phyloP scores from a whole-genome alignment of 2,113 vertebrate genomes.

The Ophthalmolycus amberensis region DNA sequence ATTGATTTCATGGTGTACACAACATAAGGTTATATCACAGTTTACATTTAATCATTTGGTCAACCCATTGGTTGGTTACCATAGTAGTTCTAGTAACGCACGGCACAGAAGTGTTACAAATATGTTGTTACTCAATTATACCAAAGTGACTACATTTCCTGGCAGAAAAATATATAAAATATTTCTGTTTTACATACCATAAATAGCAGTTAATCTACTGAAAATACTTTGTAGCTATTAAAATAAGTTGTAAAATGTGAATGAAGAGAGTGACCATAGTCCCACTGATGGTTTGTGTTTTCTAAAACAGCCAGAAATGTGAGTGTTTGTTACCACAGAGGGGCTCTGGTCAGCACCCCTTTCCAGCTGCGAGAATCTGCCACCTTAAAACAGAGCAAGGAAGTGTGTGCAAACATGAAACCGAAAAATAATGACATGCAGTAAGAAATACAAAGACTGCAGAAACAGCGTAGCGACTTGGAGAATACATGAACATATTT shows the following conservation, averaged over 20 bases:
- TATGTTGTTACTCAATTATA: neutral
- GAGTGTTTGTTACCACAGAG: constrained; percentile 76
- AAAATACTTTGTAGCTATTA: neutral
- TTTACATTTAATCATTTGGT: neutral
- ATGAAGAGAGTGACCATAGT: neutral
- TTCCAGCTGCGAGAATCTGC: constrained; percentile 80
- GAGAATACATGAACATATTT: neutral
- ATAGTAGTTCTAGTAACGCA: neutral
- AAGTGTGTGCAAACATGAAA: neutral
- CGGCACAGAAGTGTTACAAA: neutral
- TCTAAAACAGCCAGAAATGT: neutral
- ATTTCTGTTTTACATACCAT: too few relatives aligned
- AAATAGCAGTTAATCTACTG: neutral
- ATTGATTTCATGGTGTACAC: constrained; percentile 4
- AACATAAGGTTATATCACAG: neutral
- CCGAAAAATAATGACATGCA: neutral
- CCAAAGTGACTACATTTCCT: neutral
- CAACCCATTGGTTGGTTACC: neutral
- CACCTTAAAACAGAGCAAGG: constrained; percentile 65
- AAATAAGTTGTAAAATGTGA: neutral
- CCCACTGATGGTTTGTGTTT: neutral
- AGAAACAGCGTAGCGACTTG: neutral
- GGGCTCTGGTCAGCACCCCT: constrained; percentile 76
- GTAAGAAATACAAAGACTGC: neutral
- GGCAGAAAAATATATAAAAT: neutral